Conservation (phyloP, 2,113 vertebrate genomes). For the Chamaea fasciata region DNA sequence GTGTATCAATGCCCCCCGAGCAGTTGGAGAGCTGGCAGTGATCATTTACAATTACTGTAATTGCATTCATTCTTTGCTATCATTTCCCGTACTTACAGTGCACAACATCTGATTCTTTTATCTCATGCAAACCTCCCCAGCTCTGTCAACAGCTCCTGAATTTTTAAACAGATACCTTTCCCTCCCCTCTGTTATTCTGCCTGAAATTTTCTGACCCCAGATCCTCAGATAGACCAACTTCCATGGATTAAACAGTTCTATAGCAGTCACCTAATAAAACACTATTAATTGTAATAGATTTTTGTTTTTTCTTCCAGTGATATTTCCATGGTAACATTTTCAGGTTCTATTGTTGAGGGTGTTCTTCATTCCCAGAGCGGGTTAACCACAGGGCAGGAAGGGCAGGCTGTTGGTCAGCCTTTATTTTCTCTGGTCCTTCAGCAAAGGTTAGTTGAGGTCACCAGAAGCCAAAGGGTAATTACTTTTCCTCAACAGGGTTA, state of each 20-base stretch:
- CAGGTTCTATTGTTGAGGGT: constrained; percentile 69
- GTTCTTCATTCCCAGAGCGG: constrained; percentile 67
- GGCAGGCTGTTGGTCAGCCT: constrained; percentile 83
- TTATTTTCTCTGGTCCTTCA: constrained; percentile 87
- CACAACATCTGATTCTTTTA: constrained; percentile 21
- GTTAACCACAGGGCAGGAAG: constrained; percentile 81
- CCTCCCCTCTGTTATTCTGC: neutral
- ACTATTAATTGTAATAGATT: constrained; percentile 77
- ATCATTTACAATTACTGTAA: neutral
- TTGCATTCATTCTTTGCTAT: neutral
- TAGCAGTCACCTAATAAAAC: constrained; percentile 68
- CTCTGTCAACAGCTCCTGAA: constrained; percentile 29
- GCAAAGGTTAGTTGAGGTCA: constrained; percentile 82
- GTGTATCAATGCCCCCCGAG: neutral
- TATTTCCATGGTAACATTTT: constrained; percentile 81
- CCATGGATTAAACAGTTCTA: constrained; percentile 62
- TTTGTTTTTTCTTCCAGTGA: constrained; percentile 67
- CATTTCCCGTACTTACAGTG: neutral
- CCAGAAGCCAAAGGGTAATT: constrained; percentile 89
- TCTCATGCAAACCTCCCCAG: constrained; percentile 45
- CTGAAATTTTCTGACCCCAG: constrained; percentile 50
- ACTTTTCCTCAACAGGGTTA: constrained; percentile 88
- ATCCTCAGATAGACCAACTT: constrained; percentile 45
- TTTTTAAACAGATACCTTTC: constrained; percentile 46
- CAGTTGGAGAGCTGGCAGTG: neutral